A percentile compares a stretch with the other conserved stretches of the same genome.
phyloP scores from a whole-genome alignment of 2,888 invertebrate genomes.

The Cryptocheilus praepositus region DNA sequence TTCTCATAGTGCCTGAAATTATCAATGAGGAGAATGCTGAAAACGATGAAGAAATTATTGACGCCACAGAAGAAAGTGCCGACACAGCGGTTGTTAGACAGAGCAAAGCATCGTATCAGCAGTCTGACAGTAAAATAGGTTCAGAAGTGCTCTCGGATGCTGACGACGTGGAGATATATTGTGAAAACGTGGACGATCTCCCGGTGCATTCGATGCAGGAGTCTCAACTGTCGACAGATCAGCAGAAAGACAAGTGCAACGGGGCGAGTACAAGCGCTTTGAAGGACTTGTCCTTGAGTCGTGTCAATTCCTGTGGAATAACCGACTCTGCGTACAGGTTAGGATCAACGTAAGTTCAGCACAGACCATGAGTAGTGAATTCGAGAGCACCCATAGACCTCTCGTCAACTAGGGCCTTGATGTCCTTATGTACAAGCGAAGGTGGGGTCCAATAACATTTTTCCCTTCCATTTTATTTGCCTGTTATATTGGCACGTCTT shows the following conservation, averaged over 20 bases:
- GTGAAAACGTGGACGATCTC: background rate
- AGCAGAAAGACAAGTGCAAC: constrained; percentile 22
- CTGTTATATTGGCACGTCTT: too few relatives aligned
- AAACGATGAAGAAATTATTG: background rate
- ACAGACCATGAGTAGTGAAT: constrained; percentile 49
- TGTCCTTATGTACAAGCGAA: too few relatives aligned
- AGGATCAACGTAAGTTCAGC: constrained; percentile 69
- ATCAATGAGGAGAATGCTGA: constrained; percentile 25
- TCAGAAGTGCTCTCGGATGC: background rate
- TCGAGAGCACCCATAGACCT: constrained; percentile 1
- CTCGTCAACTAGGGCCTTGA: too few relatives aligned
- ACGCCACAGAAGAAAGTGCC: too few relatives aligned
- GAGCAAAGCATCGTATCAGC: too few relatives aligned
- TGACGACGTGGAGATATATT: background rate
- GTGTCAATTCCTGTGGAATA: constrained; percentile 59
- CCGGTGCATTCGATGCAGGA: background rate
- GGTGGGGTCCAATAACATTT: too few relatives aligned
- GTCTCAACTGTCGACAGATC: background rate
- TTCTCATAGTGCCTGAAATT: constrained; percentile 59
- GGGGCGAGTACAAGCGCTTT: constrained; percentile 44
- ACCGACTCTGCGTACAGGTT: constrained; percentile 66
- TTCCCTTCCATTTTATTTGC: too few relatives aligned
- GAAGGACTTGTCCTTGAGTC: constrained; percentile 64
- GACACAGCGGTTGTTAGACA: too few relatives aligned
- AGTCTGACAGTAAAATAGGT: background rate